A percentile compares a stretch with the other conserved stretches of the same genome.
These are phyloP conservation scores for Cossypha caffra DNA, from an alignment of 2,797 vertebrate genomes.

Conservation along the genomic window DNA sequence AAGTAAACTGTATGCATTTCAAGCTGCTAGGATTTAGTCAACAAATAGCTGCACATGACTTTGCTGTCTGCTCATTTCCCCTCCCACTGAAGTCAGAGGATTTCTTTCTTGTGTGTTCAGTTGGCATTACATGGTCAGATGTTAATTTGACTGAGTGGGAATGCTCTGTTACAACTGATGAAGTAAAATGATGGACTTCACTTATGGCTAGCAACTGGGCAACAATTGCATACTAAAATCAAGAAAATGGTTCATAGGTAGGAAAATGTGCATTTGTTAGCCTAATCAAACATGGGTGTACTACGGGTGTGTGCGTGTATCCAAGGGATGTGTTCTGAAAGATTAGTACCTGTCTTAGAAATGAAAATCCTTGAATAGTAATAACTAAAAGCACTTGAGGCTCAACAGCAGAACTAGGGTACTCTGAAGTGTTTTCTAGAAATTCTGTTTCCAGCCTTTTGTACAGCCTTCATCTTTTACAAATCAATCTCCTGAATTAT, in stretches of 20 bases:
- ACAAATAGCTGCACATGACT: neutral
- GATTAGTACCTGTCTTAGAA: neutral
- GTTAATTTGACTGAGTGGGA: neutral
- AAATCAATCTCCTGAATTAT: slow-evolving; percentile 11
- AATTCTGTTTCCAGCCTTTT: neutral
- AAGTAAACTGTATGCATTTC: neutral
- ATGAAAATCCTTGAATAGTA: neutral
- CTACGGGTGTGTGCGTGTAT: neutral
- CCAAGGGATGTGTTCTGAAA: neutral
- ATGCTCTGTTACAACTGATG: neutral
- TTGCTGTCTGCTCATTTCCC: neutral
- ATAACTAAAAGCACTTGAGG: neutral
- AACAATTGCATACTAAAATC: neutral
- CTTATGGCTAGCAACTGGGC: neutral
- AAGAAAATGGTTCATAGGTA: neutral
- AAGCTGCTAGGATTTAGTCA: neutral
- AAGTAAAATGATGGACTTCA: neutral
- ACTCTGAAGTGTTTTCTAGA: neutral
- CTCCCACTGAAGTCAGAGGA: neutral
- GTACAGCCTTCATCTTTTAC: neutral
- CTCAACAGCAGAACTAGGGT: neutral
- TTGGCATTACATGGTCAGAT: neutral
- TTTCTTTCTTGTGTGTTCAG: neutral
- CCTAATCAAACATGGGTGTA: neutral
- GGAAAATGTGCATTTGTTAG: neutral